phyloP scores from a whole-genome alignment of 2,797 vertebrate genomes.

The Adrianichthys oophorus region DNA sequence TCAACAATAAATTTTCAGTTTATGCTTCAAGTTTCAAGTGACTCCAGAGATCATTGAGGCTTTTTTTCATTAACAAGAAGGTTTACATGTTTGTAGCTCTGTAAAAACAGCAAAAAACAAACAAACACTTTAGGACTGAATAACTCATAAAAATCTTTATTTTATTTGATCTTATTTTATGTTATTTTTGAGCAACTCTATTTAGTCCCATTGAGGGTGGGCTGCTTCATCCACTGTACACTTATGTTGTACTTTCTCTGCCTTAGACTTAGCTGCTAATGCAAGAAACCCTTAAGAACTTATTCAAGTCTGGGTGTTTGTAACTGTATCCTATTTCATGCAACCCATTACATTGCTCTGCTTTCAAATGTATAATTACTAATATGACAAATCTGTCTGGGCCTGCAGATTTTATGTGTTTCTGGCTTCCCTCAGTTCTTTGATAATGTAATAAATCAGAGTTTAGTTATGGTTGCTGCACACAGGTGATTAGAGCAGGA shows the following conservation, averaged over 20 bases:
- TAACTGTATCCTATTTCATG: slow-evolving; percentile 37
- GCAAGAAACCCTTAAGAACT: slow-evolving; percentile 28
- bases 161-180: too few species aligned
- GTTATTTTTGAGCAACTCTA: background rate
- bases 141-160: too few species aligned
- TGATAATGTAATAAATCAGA: slow-evolving; percentile 45
- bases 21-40: too few species aligned
- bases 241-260: slow-evolving; percentile 22
- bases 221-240: background rate
- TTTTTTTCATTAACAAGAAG: too few species aligned
- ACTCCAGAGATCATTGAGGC: too few species aligned
- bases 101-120: too few species aligned
- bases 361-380: slow-evolving; percentile 58
- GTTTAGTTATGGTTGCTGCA: slow-evolving; percentile 41
- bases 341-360: slow-evolving; percentile 52
- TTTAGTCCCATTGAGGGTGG: background rate
- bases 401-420: slow-evolving; percentile 48
- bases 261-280: slow-evolving; percentile 13
- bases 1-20: too few species aligned
- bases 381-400: slow-evolving; percentile 49
- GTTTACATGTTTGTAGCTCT: too few species aligned
- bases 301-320: slow-evolving; percentile 29
- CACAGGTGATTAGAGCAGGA: slow-evolving; percentile 34
- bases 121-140: too few species aligned
- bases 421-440: slow-evolving; percentile 44